phyloP scores from a whole-genome alignment of 2,113 vertebrate genomes.

The Brienomyrus brachyistius region DNA sequence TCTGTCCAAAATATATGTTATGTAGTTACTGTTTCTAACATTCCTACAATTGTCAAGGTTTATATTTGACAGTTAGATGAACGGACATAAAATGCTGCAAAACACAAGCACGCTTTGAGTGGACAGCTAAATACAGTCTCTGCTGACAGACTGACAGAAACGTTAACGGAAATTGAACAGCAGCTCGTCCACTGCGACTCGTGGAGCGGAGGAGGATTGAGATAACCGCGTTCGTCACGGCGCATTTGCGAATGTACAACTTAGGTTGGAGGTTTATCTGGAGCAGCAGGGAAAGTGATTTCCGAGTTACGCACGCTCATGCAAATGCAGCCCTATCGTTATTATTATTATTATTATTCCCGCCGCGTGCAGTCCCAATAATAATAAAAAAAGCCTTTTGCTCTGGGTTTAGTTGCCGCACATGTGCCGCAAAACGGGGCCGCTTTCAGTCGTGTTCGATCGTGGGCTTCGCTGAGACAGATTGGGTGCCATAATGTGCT shows the following conservation, averaged over 20 bases:
- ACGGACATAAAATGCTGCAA: background rate
- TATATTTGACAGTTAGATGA: background rate
- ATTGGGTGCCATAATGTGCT: slow-evolving; percentile 62
- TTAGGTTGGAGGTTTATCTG: slow-evolving; percentile 35
- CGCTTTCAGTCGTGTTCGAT: slow-evolving; percentile 41
- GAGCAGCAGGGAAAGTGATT: background rate
- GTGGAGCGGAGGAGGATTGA: slow-evolving; percentile 41
- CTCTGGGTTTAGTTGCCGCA: slow-evolving; percentile 46
- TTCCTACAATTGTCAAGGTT: background rate
- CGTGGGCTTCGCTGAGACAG: slow-evolving; percentile 51
- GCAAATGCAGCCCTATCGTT: slow-evolving; percentile 24
- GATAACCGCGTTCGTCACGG: slow-evolving; percentile 67
- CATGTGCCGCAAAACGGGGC: slow-evolving; percentile 38
- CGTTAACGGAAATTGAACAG: background rate
- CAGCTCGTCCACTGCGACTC: background rate
- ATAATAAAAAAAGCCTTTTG: slow-evolving; percentile 42
- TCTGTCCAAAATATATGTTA: background rate
- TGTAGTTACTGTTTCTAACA: background rate
- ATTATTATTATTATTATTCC: slow-evolving; percentile 33
- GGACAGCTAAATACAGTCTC: background rate
- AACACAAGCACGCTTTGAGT: background rate
- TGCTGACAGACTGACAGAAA: slow-evolving; percentile 40
- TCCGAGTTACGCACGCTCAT: slow-evolving; percentile 30
- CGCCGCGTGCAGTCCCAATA: slow-evolving; percentile 46
- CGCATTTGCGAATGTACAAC: slow-evolving; percentile 58